Evolutionary conservation across 2,888 invertebrate species (phyloP).

Genomic region (Ischnus inquisitorius): DNA sequence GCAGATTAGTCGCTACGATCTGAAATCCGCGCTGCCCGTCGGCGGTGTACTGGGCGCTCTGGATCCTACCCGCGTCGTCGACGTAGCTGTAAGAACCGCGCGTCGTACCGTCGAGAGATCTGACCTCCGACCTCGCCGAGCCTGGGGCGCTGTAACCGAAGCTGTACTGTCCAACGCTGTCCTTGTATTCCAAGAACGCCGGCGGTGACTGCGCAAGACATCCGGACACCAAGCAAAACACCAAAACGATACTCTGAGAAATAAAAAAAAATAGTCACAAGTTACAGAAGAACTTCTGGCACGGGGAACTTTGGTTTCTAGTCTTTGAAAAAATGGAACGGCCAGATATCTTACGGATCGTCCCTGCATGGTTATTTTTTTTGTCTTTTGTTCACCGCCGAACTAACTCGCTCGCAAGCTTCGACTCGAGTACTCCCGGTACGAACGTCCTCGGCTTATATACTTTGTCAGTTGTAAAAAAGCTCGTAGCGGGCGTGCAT

Average conservation of each 20-base stretch:
- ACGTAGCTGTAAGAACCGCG: conserved; percentile 85
- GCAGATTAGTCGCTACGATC: conserved; percentile 85
- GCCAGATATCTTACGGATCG: conserved; percentile 72
- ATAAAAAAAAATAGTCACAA: conserved; percentile 4
- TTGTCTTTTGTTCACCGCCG: conserved; percentile 24
- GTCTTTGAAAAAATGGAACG: background rate
- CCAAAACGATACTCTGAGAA: conserved; percentile 62
- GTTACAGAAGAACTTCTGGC: background rate
- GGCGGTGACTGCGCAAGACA: conserved; percentile 69
- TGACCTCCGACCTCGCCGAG: conserved; percentile 83
- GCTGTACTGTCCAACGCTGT: conserved; percentile 85
- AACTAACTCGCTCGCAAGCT: conserved; percentile 54
- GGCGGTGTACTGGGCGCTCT: conserved; percentile 85
- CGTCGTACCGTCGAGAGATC: conserved; percentile 84
- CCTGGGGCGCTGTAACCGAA: conserved; percentile 84
- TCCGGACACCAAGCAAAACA: conserved; percentile 68
- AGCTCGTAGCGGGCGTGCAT: background rate
- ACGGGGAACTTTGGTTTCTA: background rate
- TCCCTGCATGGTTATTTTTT: conserved; percentile 73
- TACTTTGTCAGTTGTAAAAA: conserved; percentile 33
- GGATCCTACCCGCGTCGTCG: conserved; percentile 84
- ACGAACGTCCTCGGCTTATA: conserved; percentile 59
- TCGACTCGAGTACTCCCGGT: conserved; percentile 48
- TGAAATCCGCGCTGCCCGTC: conserved; percentile 85
- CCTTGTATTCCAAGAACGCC: conserved; percentile 81